phyloP scores from a whole-genome alignment of 2,113 vertebrate genomes.

The Phalacrocorax brasilianus region DNA sequence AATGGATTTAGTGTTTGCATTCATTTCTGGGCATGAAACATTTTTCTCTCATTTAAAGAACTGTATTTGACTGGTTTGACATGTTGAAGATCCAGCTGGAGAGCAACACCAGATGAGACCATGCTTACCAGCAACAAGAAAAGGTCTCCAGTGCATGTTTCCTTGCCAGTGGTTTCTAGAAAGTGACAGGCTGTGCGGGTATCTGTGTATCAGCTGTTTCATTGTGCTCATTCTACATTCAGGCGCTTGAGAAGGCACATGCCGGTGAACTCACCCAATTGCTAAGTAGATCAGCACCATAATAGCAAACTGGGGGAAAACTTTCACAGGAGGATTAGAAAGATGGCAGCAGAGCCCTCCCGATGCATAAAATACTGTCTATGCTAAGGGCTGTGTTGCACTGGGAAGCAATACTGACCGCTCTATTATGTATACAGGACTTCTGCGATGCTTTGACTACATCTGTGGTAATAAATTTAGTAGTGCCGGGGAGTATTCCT shows the following conservation, averaged over 20 bases:
- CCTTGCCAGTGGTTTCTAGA: constrained; percentile 23
- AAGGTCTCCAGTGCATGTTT: constrained; percentile 53
- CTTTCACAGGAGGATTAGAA: not conserved
- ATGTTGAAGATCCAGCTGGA: constrained; percentile 64
- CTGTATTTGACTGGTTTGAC: constrained; percentile 54
- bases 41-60: constrained; percentile 65
- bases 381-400: not conserved
- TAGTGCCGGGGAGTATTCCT: not conserved
- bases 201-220: not conserved
- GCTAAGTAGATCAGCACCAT: not conserved
- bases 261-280: not conserved
- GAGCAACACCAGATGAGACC: constrained; percentile 56
- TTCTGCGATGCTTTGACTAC: not conserved
- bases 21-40: constrained; percentile 63
- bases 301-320: not conserved
- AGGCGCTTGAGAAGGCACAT: not conserved
- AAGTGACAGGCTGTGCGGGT: constrained; percentile 20
- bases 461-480: not conserved
- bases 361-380: rapidly evolving
- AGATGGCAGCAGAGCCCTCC: not conserved
- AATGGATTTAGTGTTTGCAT: constrained; percentile 64
- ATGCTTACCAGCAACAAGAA: constrained; percentile 49
- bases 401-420: not conserved
- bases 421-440: not conserved
- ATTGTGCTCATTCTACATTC: not conserved